A percentile compares a stretch with the other conserved stretches of the same genome.
Evolutionary conservation across 2,888 invertebrate genomes (phyloP).

Genomic region (Ecliptopera silaceata): DNA sequence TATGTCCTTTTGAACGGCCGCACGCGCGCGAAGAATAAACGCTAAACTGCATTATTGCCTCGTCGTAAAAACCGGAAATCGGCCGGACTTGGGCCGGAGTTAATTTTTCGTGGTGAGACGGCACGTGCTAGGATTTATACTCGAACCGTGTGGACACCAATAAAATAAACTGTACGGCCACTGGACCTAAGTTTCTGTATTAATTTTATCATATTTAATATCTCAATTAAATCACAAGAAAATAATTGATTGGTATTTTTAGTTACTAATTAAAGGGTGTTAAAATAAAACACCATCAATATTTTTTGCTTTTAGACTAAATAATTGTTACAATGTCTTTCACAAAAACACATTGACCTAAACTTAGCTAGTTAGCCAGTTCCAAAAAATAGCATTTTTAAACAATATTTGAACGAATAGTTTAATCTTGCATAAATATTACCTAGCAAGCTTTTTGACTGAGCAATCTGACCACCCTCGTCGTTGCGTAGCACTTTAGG

Average conservation of each 20-base stretch:
- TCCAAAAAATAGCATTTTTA: too few species aligned
- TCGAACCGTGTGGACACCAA: constrained; percentile 46
- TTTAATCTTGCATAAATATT: neutral
- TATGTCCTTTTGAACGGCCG: constrained; percentile 34
- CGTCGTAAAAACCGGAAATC: constrained; percentile 55
- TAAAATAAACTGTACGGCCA: constrained; percentile 47
- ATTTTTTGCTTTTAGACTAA: too few species aligned
- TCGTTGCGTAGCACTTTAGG: constrained; percentile 24
- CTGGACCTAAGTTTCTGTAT: neutral
- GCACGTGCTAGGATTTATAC: constrained; percentile 65
- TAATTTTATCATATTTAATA: too few species aligned
- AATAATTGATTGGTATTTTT: too few species aligned
- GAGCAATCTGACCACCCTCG: neutral
- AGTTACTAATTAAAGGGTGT: too few species aligned
- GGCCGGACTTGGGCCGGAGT: constrained; percentile 51
- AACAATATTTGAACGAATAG: neutral
- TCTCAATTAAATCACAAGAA: too few species aligned
- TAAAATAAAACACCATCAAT: too few species aligned
- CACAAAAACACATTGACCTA: too few species aligned
- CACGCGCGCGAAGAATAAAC: constrained; percentile 51
- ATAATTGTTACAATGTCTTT: too few species aligned
- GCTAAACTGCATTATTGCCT: constrained; percentile 55
- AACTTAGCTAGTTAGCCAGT: too few species aligned
- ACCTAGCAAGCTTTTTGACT: constrained; percentile 31
- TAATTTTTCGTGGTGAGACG: constrained; percentile 64